Evolutionary conservation across 2,797 vertebrate species (phyloP), one percentile per base, ranked within the genome.

Genomic region (Anableps anableps): DNA sequence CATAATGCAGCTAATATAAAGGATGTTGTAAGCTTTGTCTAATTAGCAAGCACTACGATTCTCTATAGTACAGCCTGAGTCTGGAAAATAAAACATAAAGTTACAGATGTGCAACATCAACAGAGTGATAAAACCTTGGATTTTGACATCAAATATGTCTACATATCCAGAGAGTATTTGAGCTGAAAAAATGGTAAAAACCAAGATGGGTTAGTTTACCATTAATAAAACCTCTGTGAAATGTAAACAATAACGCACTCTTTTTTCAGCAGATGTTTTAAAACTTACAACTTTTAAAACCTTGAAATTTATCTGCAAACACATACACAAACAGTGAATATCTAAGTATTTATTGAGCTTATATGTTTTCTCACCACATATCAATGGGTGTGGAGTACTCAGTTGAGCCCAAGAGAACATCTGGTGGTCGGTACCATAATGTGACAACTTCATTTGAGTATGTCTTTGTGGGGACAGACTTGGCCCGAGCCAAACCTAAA

Each of bases 341-440:
- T 71, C 13, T 8, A 29, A 62, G 26, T 71, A 29, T 9, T 47
- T 71, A 41, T 29, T 45, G 41, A 71, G 16, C 14, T 47, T n/a
- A 29, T 71, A 47, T 71, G 5, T 17, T 71, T 47, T 50, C 95
- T 95, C 80, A 97, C 96, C 96, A 97, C 95, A 97, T 96, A 88
- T 97, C 96, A 31, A 97, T 96, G 58, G 95, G 95, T 21, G 96
- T 96, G 2, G 95, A 95, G 89, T 97, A 97, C 75, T 97, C 96
- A 5, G 96, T 96, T 74, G 96, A 96, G 58, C 96, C 96, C 34
- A 97, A 90, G 34, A 97, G 94, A 31, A 97, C 96, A 79, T 97
- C 96, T 6, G 96, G 96, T 0, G 96, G 96, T 58, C 96, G 91
- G 93, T 97, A 97, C 96, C 96, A 97, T 76, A 97, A 89, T 70